Evolutionary conservation across 2,888 invertebrate species (phyloP), one percentile per base, ranked within the genome.

Genomic region (Hemistola chrysoprasaria): DNA sequence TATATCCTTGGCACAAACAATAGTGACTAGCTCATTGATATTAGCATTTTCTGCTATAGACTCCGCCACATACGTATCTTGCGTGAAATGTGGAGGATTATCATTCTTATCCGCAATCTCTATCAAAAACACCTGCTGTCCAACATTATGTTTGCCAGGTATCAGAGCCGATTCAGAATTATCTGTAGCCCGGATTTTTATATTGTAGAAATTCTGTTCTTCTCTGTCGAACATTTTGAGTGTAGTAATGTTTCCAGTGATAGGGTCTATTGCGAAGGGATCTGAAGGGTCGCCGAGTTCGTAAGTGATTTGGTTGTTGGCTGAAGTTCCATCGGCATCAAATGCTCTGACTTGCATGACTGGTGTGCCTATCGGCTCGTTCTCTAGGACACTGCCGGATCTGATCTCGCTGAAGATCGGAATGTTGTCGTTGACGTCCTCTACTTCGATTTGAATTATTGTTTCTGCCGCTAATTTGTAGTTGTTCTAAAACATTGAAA

Each of bases 81-180:
- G 91, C n/a, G 93, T 93, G 72, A 99, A 99, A 59, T 92, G 92
- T 0, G 99, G 99, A 9, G 93, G 92, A 77, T 99, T 98, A 78
- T 99, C 99, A 76, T 99, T 99, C 71, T 96, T 96, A 81, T 99
- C 99, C 10, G 96, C 97, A 26, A 99, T 97, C 67, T 94, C 94
- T 61, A 98, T 97, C 55, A 94, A 92, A 69, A 98, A 96, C 35
- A 94, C 94, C 78, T 96, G 96, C 58, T 94, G 92, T 1, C 92
- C 92, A 71, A 85, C 91, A 76, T 97, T 97, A 35, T 93, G 96
- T 62, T 93, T 86, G 0, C 87, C 89, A 21, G 85, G 83, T 49
- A 80, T 83, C 23, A 95, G 77, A 20, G 95, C 95, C 6, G 97
- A 97, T 1, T 95, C 95, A 0, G 95, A 95, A 68, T 96, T 96